These are phyloP conservation scores for Chlorops oryzae DNA, from an alignment of 1,140 invertebrate species.

Conservation along the genomic window DNA sequence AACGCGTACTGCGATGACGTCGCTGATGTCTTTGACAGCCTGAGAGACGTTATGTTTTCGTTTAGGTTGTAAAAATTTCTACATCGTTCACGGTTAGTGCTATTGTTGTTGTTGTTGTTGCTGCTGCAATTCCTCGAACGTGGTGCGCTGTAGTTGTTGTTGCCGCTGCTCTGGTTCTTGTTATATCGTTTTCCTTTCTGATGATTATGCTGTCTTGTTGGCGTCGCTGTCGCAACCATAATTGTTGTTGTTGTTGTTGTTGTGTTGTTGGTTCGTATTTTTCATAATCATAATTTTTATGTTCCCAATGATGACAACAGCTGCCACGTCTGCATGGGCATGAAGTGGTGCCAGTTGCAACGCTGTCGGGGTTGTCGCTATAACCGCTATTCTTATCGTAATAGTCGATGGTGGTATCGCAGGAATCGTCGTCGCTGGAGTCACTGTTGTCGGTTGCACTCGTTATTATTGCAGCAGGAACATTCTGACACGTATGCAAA, in stretches of 20 bases:
- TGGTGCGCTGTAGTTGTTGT: no score
- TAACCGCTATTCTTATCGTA: no score
- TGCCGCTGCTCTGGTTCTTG: not conserved
- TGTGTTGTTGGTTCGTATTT: slow-evolving; percentile 9
- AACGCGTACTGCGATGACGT: no score
- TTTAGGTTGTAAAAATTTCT: no score
- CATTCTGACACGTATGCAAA: slow-evolving; percentile 44
- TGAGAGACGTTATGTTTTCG: no score
- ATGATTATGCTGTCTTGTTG: not conserved
- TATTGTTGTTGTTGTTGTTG: slow-evolving; percentile 2
- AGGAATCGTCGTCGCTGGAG: not conserved
- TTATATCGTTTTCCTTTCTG: no score
- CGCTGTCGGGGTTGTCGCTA: slow-evolving; percentile 6
- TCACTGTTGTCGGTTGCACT: not conserved
- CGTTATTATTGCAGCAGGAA: slow-evolving; percentile 26
- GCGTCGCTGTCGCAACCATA: not conserved
- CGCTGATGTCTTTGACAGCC: no score
- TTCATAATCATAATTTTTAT: slow-evolving; percentile 38
- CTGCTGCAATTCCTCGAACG: slow-evolving; percentile 2
- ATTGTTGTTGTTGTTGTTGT: not conserved
- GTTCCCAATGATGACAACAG: slow-evolving; percentile 26
- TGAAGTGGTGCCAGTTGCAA: not conserved
- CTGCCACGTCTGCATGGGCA: slow-evolving; percentile 6
- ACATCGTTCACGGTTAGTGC: slow-evolving; percentile 6
- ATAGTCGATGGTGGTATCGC: slow-evolving; percentile 3